Conservation (phyloP, 2,797 vertebrate species). For the Myoxocephalus aenaeus region DNA sequence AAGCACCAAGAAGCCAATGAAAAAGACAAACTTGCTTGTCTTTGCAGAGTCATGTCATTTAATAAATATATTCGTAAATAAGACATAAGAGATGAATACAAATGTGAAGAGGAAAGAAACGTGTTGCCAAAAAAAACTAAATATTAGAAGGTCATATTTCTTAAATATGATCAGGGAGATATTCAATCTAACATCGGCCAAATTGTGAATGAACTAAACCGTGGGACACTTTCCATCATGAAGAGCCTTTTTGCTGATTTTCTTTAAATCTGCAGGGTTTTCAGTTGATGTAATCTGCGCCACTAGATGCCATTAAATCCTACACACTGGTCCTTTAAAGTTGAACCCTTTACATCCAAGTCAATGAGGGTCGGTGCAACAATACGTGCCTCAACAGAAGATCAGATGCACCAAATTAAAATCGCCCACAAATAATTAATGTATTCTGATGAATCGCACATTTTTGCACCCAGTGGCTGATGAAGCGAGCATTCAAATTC, state of each 20-base stretch:
- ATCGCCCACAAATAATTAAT: not conserved
- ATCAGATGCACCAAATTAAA: not conserved
- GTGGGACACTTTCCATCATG: not conserved
- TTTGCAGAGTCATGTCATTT: constrained; percentile 11
- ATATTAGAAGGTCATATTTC: not conserved
- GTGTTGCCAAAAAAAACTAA: not conserved
- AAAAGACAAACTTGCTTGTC: not conserved
- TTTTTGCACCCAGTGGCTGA: not conserved
- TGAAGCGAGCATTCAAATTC: not conserved
- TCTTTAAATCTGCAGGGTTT: too few relatives aligned
- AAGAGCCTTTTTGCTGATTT: not conserved
- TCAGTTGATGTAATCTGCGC: too few relatives aligned
- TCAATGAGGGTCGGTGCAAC: not conserved
- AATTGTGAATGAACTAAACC: not conserved
- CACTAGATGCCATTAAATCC: not conserved
- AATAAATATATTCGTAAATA: constrained; percentile 28
- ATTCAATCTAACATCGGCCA: not conserved
- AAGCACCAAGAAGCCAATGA: not conserved
- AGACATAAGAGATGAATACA: constrained; percentile 19
- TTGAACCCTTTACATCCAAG: not conserved
- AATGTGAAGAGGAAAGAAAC: not conserved
- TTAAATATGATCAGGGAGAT: not conserved
- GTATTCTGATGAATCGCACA: not conserved
- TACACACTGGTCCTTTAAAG: not conserved
- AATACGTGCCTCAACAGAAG: not conserved